Evolutionary conservation across 2,888 invertebrate species (phyloP), one percentile per base, ranked within the genome.

Genomic region (Omphaloscelis lunosa): DNA sequence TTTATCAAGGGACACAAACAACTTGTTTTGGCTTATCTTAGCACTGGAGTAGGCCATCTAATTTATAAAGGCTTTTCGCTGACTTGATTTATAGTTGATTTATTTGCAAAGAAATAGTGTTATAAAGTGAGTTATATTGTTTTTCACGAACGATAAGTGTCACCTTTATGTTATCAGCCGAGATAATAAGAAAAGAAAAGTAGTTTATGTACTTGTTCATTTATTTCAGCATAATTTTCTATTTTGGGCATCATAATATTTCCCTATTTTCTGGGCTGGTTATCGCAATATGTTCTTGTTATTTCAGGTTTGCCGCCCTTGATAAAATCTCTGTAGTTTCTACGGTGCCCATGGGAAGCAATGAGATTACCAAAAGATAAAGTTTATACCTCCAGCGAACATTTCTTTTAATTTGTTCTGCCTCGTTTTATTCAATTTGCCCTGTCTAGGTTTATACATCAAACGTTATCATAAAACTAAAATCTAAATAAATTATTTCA

Each of bases 21-120:
- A 85, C 79, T 84, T 84, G 75, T 86, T 89, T 88, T 85, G 80
- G 72, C 79, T 79, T 76, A 67, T 75, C 17, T 67, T 15, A 69
- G 34, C 17, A 20, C 27, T 76, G 75, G 23, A 34, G 45, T 75
- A 59, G 41, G 48, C 51, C n/a, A 62, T 68, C 17, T 66, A 29
- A 74, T 87, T 85, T 79, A 83, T 68, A 53, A 48, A 61, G 58
- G 61, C 15, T 58, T 72, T 51, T 41, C 65, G 56, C 15, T 23
- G 66, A 45, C 72, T 65, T 56, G 51, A 66, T 69, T 65, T 39
- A 51, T 17, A 27, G 51, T 27, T n/a, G 45, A 67, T 71, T 79
- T 71, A 45, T 65, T 23, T 23, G 51, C 9, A 29, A 12, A 58
- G 17, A 9, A 17, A 6, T 41, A 17, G 67, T 34, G 34, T 53